Evolutionary conservation across 92 coral and sea anemone genomes (phyloP), one percentile per base, ranked within the genome.

Genomic region (Porites lobata): DNA sequence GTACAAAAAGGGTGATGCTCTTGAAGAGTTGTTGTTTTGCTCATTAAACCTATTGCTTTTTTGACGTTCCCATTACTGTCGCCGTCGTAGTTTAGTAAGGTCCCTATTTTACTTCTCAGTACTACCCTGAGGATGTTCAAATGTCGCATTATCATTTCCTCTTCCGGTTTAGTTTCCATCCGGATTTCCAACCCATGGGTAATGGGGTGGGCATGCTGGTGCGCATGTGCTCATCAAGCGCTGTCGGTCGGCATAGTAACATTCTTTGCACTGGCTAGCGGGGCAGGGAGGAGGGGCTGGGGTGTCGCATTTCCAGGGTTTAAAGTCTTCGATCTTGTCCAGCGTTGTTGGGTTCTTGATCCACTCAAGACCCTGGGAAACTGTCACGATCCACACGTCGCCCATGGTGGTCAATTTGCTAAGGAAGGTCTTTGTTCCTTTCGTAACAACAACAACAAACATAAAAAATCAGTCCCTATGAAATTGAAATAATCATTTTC

Each of bases 341-440:
- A 93, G 93, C 15, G 75, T 54, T 10, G 95, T 89, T 57, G 93
- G 95, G 15, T 65, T 19, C 76, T 76, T 87, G 24, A 92, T 86
- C 93, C 96, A 93, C 51, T 65, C 70, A 10, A 65, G 26, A 12
- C 91, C 96, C 53, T 93, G 96, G 43, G 96, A 87, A 57, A 93
- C 82, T 21, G 90, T 92, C 75, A 93, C 94, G 9, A 93, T 65
- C 94, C 94, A 93, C 17, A 93, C 96, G 59, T 93, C 96, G 0
- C 82, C 85, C 84, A 78, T 88, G 24, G 90, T 50, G 24, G 81
- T 70, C 61, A 85, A 69, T 22, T 76, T 76, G 18, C 81, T 69
- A 1, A 93, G 88, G 70, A 93, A 93, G 50, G 50, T 6, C 21
- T 52, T 72, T 21, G 92, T 88, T 24, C 92, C 96, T 93, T 53